Evolutionary conservation across 2,888 invertebrate species (phyloP).

Genomic region (Aradus depressus): DNA sequence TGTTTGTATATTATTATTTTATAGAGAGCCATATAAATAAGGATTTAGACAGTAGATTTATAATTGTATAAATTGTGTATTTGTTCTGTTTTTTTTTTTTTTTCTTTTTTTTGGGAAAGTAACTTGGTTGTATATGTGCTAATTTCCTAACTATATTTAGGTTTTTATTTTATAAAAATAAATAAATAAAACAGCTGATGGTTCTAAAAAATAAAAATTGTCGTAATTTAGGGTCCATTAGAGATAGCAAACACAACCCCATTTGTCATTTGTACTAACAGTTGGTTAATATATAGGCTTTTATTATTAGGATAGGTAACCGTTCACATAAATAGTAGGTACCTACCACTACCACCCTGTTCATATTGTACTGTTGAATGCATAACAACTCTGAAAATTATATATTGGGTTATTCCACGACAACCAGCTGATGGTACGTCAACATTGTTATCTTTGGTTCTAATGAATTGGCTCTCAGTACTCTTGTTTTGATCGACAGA

Average conservation of each 20-base stretch:
- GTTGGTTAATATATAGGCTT: constrained; percentile 16
- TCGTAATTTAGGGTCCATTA: constrained; percentile 3
- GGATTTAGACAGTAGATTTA: constrained; percentile 3
- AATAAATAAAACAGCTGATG: background rate
- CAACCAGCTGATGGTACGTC: no score
- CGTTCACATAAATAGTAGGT: constrained; percentile 14
- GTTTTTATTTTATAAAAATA: background rate
- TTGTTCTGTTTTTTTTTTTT: constrained; percentile 4
- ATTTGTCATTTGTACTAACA: constrained; percentile 11
- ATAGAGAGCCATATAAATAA: constrained; percentile 9
- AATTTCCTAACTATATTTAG: background rate
- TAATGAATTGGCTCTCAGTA: background rate
- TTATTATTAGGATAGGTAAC: constrained; percentile 17
- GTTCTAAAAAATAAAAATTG: background rate
- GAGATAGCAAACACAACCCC: background rate
- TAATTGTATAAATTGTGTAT: constrained; percentile 18
- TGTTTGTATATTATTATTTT: constrained; percentile 16
- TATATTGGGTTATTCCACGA: no score
- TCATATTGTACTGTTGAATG: background rate
- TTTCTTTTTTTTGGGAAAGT: no score
- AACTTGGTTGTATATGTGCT: constrained; percentile 17
- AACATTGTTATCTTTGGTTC: constrained; percentile 2
- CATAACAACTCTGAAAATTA: no score
- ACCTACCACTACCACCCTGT: background rate
- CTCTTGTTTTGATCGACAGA: no score